phyloP scores from a whole-genome alignment of 2,888 invertebrate genomes.

The Lycophotia porphyrea region DNA sequence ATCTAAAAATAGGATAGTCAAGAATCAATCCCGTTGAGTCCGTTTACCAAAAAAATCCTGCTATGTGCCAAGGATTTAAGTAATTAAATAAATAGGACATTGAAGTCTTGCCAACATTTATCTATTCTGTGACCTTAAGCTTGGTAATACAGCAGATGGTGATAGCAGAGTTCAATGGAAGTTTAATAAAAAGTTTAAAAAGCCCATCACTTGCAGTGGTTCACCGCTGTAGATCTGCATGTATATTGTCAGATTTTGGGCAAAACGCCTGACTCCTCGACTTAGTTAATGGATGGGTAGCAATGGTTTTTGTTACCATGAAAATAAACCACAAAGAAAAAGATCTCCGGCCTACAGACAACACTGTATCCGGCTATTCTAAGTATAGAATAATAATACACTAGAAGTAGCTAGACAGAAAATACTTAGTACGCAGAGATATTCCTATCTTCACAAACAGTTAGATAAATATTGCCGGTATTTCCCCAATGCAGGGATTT shows the following conservation, averaged over 20 bases:
- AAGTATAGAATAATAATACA: slow-evolving; percentile 5
- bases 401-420: neutral
- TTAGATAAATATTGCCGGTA: slow-evolving; percentile 41
- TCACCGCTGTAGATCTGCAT: neutral
- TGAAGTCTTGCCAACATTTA: neutral
- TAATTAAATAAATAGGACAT: neutral
- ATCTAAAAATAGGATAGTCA: neutral
- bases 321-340: neutral
- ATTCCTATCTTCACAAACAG: slow-evolving; percentile 38
- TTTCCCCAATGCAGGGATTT: slow-evolving; percentile 51
- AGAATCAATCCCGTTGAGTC: neutral
- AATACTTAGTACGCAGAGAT: slow-evolving; percentile 15
- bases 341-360: neutral
- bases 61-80: neutral
- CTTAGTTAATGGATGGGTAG: neutral
- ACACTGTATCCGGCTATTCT: slow-evolving; percentile 2
- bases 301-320: neutral
- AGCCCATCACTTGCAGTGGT: neutral
- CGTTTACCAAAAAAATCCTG: neutral
- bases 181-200: neutral
- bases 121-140: neutral
- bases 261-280: neutral
- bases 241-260: neutral
- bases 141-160: neutral
- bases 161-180: neutral